Base-by-base conservation (phyloP, 2,888 invertebrate species). In the Chalcis sispes region DNA sequence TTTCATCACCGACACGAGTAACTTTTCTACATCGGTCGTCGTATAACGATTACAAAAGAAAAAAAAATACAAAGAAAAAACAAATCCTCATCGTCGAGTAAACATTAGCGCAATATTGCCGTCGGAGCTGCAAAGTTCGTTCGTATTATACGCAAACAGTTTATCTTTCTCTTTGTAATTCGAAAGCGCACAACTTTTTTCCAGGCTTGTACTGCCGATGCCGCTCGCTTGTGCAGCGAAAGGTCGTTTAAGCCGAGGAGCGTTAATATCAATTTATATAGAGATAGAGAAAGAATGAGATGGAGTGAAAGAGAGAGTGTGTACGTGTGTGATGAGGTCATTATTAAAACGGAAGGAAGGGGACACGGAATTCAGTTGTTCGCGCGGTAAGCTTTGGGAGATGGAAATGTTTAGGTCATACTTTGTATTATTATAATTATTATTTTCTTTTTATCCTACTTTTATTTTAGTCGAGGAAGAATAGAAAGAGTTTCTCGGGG, bases 201-300 rank as follows among this genome's bases (percentile, higher is more conserved):
- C 42, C 13, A 8, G 2, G 13, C 42, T 42, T 23, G 36, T 36
- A 42, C 8, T 15, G 13, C 52, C n/a, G 20, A 15, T n/a, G n/a
- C n/a, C n/a, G n/a, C n/a, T n/a, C n/a, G n/a, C n/a, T n/a, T n/a
- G n/a, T n/a, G n/a, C 65, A 71, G 75, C 66, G 71, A 75, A 75
- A 75, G 75, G 65, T 75, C 70, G 48, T 71, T 65, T 58, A 70
- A n/a, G 52, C 70, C 56, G 25, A 29, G 25, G 52, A 42, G 52
- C 20, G 23, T 59, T 66, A 73, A 67, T 73, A 67, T 67, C 58
- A 69, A 75, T 70, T 13, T 70, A 48, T n/a, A 40, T 48, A 48
- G 8, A 58, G 36, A 25, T 18, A 40, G 4, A 2, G 32, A 27
- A 20, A 58, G 67, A 58, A 54, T 20, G 18, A 62, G 54, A 59